A percentile compares a stretch with the other conserved stretches of the same genome.
Evolutionary conservation across 2,888 invertebrate genomes (phyloP).

Genomic region (Chymomyza caudatula): DNA sequence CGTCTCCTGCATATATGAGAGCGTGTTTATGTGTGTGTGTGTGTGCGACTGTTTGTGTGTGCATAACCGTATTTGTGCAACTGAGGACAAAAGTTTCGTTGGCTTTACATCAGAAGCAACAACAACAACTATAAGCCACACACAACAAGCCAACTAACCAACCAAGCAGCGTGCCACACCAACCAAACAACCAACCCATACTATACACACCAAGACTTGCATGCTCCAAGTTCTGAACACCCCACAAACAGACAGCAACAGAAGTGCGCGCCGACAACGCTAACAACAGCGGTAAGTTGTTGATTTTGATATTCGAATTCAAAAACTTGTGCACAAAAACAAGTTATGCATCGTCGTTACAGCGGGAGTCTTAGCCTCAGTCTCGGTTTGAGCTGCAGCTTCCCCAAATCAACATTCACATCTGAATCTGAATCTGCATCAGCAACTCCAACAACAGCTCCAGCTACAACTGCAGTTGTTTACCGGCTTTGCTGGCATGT

Average conservation of each 20-base stretch:
- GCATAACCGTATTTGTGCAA: conserved; percentile 56
- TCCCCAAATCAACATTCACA: conserved; percentile 2
- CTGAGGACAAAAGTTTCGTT: conserved; percentile 69
- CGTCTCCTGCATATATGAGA: neutral
- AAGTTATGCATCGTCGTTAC: conserved; percentile 25
- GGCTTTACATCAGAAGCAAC: conserved; percentile 69
- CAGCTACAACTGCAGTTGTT: neutral
- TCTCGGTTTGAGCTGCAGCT: neutral
- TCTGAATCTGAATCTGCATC: conserved; percentile 14
- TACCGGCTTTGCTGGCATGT: conserved; percentile 39
- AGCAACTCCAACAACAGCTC: conserved; percentile 32
- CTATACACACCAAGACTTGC: neutral
- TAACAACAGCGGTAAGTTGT: conserved; percentile 61
- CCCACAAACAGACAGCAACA: conserved; percentile 32
- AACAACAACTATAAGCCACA: conserved; percentile 44
- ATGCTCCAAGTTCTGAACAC: conserved; percentile 20
- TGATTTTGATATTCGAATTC: conserved; percentile 70
- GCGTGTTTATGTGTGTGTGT: neutral
- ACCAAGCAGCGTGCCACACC: conserved; percentile 8
- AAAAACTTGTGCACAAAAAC: conserved; percentile 35
- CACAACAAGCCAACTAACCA: conserved; percentile 12
- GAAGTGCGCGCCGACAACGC: conserved; percentile 36
- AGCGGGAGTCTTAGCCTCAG: neutral
- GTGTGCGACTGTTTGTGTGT: conserved; percentile 15
- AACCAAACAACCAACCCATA: conserved; percentile 4